Conservation (phyloP, 2,113 vertebrate genomes). For the Sigmodon hispidus region DNA sequence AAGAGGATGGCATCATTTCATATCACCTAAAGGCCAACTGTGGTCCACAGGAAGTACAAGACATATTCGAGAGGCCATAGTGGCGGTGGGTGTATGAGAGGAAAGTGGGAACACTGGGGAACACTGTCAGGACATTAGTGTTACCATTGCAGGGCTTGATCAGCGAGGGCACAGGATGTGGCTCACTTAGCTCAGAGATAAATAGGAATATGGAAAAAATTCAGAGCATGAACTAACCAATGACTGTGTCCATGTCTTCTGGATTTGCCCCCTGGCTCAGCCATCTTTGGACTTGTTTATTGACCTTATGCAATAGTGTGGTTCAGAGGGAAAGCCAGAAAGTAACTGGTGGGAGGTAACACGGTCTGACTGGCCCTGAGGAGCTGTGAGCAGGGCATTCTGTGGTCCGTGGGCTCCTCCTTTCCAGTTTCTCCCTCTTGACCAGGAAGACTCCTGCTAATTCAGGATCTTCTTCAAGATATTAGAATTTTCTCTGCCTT, state of each 20-base stretch:
- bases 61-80: background rate
- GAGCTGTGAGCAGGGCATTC: background rate
- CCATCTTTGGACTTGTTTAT: background rate
- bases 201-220: background rate
- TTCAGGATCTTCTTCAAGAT: background rate
- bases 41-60: background rate
- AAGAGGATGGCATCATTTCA: background rate
- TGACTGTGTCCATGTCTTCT: background rate
- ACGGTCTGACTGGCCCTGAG: background rate
- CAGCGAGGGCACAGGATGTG: background rate
- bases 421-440: background rate
- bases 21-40: background rate
- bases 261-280: background rate
- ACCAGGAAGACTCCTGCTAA: background rate
- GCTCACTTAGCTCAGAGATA: background rate
- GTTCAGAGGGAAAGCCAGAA: background rate
- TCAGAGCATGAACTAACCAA: background rate
- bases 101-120: background rate
- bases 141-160: background rate
- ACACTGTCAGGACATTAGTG: background rate
- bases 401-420: background rate
- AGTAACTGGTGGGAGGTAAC: background rate
- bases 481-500: conserved; percentile 11
- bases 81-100: background rate
- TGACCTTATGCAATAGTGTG: background rate